These are phyloP conservation scores for Thecophora atra DNA, from an alignment of 2,888 invertebrate species.

Conservation along the genomic window DNA sequence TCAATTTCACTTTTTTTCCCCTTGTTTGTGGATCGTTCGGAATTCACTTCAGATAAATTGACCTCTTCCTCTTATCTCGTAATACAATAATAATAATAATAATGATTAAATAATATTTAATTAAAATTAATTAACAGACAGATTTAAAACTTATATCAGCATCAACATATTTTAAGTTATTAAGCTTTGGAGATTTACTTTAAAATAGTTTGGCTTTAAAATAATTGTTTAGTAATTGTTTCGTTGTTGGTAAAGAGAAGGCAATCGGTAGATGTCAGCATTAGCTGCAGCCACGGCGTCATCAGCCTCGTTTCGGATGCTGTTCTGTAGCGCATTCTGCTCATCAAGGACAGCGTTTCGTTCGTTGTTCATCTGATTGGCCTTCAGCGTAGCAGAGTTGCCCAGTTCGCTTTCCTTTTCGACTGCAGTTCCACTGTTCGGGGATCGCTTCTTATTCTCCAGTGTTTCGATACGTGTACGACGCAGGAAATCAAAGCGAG, in stretches of 20 bases:
- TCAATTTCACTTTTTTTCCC: neutral
- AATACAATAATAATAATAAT: too few species aligned
- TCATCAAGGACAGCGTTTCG: conserved; percentile 18
- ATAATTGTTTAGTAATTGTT: conserved; percentile 50
- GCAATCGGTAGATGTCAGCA: conserved; percentile 56
- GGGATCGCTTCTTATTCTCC: conserved; percentile 50
- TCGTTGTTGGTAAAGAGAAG: conserved; percentile 60
- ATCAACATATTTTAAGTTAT: too few species aligned
- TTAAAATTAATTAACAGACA: conserved; percentile 4
- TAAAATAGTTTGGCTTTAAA: neutral
- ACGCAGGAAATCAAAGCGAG: conserved; percentile 51
- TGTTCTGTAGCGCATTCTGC: conserved; percentile 14
- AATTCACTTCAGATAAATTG: neutral
- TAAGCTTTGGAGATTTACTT: neutral
- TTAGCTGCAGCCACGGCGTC: conserved; percentile 43
- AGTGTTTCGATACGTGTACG: conserved; percentile 41
- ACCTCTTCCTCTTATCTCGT: too few species aligned
- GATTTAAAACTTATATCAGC: neutral
- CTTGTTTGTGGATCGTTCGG: neutral
- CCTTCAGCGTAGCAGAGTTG: conserved; percentile 6
- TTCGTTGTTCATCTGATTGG: neutral
- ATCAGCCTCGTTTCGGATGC: conserved; percentile 24
- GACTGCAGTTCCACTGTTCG: conserved; percentile 50
- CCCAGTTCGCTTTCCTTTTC: conserved; percentile 52
- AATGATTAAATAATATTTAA: neutral